These are phyloP conservation scores for Aculops lycopersici DNA, from an alignment of 1,140 invertebrate genomes.

Conservation along the genomic window DNA sequence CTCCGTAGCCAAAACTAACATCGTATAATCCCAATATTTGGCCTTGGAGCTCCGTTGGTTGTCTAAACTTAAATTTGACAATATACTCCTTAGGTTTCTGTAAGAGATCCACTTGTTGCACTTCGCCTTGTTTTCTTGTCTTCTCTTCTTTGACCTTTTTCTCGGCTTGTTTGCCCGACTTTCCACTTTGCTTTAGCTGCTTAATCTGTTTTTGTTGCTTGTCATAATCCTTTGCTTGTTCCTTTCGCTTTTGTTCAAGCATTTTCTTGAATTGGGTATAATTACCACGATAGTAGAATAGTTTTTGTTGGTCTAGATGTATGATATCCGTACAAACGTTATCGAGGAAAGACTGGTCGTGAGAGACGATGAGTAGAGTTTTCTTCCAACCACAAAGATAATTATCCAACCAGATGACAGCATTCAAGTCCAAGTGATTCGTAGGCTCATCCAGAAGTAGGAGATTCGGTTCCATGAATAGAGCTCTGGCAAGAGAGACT, in stretches of 20 bases:
- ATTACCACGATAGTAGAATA: constrained; percentile 92
- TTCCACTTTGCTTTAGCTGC: constrained; percentile 69
- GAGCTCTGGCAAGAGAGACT: constrained; percentile 48
- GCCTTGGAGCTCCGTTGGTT: constrained; percentile 66
- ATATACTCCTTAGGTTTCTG: constrained; percentile 18
- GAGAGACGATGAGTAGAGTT: constrained; percentile 79
- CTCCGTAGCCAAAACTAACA: constrained; percentile 8
- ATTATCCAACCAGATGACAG: constrained; percentile 97
- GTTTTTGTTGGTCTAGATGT: constrained; percentile 68
- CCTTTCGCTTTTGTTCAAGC: constrained; percentile 73
- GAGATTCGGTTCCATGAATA: constrained; percentile 58
- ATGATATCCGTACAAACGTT: constrained; percentile 97
- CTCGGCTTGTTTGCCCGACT: constrained; percentile 63
- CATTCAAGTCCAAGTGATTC: constrained; percentile 59
- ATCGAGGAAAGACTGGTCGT: constrained; percentile 96
- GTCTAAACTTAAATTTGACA: constrained; percentile 86
- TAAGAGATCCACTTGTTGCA: constrained; percentile 31
- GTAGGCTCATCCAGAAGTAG: constrained; percentile 75
- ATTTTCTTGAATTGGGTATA: constrained; percentile 90
- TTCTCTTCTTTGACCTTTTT: constrained; percentile 28
- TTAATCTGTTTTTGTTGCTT: constrained; percentile 84
- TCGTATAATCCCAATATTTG: constrained; percentile 63
- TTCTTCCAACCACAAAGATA: constrained; percentile 85
- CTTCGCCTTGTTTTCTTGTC: constrained; percentile 70
- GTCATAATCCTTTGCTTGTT: constrained; percentile 85